phyloP scores from a whole-genome alignment of 2,888 invertebrate genomes.

The Lepetodrilus schrolli region DNA sequence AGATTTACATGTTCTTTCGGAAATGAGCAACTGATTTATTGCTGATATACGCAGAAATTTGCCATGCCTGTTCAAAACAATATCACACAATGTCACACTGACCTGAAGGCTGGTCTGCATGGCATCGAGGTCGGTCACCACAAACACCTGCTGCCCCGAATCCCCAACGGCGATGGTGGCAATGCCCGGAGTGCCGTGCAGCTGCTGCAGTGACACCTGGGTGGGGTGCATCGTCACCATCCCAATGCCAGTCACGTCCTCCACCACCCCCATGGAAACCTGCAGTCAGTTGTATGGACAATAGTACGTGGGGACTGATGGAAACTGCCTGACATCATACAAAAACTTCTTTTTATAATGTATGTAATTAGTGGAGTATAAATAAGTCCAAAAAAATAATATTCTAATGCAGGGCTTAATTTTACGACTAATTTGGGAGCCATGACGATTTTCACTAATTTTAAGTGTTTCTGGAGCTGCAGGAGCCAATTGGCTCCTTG shows the following conservation, averaged over 20 bases:
- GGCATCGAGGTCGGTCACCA: slow-evolving; percentile 71
- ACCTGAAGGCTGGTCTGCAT: slow-evolving; percentile 49
- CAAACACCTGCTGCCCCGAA: slow-evolving; percentile 67
- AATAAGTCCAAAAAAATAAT: too few relatives aligned
- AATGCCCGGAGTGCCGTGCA: slow-evolving; percentile 56
- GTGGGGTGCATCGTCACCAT: slow-evolving; percentile 37
- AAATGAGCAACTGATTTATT: neutral
- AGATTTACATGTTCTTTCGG: too few relatives aligned
- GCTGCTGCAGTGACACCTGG: slow-evolving; percentile 42
- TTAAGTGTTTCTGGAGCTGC: too few relatives aligned
- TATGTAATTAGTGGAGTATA: neutral
- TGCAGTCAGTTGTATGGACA: neutral
- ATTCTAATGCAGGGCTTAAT: too few relatives aligned
- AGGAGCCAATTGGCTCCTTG: too few relatives aligned
- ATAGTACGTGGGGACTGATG: too few relatives aligned
- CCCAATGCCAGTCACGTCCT: neutral
- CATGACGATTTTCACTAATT: too few relatives aligned
- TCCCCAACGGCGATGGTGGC: slow-evolving; percentile 62
- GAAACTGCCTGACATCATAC: neutral
- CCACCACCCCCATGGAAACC: slow-evolving; percentile 11
- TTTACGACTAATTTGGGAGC: too few relatives aligned
- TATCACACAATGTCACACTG: neutral
- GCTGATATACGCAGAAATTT: neutral
- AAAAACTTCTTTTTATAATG: neutral
- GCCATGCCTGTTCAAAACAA: neutral